A percentile compares a stretch with the other conserved stretches of the same genome.
Conservation (phyloP, 2,888 invertebrate species). For the Drosophila limbata region DNA sequence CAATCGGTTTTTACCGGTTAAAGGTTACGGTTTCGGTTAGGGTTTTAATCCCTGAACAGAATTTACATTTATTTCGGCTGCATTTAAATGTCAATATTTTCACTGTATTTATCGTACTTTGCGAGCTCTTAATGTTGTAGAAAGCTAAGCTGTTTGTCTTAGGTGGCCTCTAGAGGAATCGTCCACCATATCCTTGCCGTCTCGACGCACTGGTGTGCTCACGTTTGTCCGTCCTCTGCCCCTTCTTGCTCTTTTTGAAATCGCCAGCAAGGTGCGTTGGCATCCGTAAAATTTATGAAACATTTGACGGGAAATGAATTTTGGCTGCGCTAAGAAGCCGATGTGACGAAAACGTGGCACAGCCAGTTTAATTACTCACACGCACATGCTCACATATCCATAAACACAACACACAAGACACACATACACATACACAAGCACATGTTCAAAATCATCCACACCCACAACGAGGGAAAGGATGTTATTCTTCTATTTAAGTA, state of each 20-base stretch:
- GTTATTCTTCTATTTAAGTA: conserved; percentile 26
- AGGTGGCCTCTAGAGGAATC: conserved; percentile 23
- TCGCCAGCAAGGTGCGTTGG: conserved; percentile 39
- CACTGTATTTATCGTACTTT: conserved; percentile 27
- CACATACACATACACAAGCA: background rate
- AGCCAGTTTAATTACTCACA: conserved; percentile 50
- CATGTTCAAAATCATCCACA: no score
- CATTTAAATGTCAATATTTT: conserved; percentile 31
- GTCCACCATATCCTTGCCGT: background rate
- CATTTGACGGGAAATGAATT: conserved; percentile 57
- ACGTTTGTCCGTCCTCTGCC: background rate
- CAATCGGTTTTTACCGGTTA: no score
- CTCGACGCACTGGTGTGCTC: background rate
- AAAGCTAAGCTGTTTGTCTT: conserved; percentile 31
- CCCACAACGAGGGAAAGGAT: conserved; percentile 2
- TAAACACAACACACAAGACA: background rate
- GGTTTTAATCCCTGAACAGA: no score
- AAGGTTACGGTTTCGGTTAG: no score
- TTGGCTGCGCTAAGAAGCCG: conserved; percentile 33
- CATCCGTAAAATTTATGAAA: conserved; percentile 37
- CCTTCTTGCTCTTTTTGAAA: conserved; percentile 25
- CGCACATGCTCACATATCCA: conserved; percentile 10
- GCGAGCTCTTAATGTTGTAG: conserved; percentile 30
- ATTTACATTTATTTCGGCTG: background rate
- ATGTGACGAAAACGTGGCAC: conserved; percentile 26